Base-by-base conservation (phyloP, 2,113 vertebrate species). In the Periophthalmus modestus region DNA sequence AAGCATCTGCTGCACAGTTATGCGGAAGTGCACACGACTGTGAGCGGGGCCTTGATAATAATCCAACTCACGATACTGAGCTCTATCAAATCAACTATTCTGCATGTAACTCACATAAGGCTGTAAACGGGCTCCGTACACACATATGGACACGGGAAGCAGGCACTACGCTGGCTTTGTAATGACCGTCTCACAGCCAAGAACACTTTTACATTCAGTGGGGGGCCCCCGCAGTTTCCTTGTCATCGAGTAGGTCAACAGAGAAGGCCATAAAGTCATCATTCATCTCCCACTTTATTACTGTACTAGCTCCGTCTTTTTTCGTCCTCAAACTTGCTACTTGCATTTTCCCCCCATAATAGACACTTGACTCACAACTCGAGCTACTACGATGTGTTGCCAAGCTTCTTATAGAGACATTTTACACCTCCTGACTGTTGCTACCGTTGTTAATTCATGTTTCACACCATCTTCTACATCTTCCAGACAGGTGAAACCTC, bases 41-140 rank as follows among this genome's bases (percentile, higher is more conserved):
- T 65, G 70, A 33, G 73, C 78, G 85, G 21, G 72, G 69, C 78
- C 33, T 2, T 80, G 70, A 85, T 88, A 83, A 87, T 75, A 85
- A 77, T 88, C 89, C 85, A 89, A 86, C 86, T 79, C 89, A 76
- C 84, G 78, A 86, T 88, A 19, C 80, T 72, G 75, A 66, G 69
- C 77, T 90, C 89, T 89, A 91, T 86, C 84, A 87, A 88, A 87
- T 89, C 79, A 86, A 91, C 80, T 88, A 91, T 92, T 91, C 81
- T 74, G 90, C 89, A 79, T 90, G 90, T 88, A 88, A 92, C 90
- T 93, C 82, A 89, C 80, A 82, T 66, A 76, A 80, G 61, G 74
- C 82, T 73, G 82, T 89, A 90, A 85, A 91, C 86, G 69, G 59
- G 71, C 71, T 79, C 83, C 71, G 23, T 85, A 84, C 87, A 86